Base-by-base conservation (phyloP, 2,888 invertebrate genomes). In the Drosophila antonietae region DNA sequence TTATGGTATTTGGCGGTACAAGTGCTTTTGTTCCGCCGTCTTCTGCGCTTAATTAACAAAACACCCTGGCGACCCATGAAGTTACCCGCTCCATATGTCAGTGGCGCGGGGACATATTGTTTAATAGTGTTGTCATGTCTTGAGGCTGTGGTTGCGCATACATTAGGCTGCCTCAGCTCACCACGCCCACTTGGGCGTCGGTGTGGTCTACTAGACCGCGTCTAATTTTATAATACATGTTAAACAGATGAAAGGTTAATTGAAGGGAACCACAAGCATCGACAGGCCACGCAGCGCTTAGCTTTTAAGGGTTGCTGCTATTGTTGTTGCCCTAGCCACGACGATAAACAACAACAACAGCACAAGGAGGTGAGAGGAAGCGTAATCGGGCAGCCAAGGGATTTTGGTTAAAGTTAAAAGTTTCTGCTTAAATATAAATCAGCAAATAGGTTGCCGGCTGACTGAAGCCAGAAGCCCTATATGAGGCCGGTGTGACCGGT, bases 221-320 rank as follows among this genome's bases (percentile, higher is more conserved):
- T 86, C 84, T 88, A 83, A 88, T 84, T 88, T 86, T 84, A 88
- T 85, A 85, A 85, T 88, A 83, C 88, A 88, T 85, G 89, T 88
- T 88, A 78, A 88, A 80, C 89, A 85, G 88, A 85, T 85, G 85
- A 85, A 85, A 85, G 89, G 85, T 85, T 85, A 85, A 85, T 85
- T 88, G 85, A 89, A 88, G 83, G 73, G 80, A 85, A 85, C 85
- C 85, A 84, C 85, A 85, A 85, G 84, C 78, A 80, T 85, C 85
- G 87, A 88, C 89, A 84, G 71, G 70, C 77, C 82, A 84, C 67
- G 82, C 73, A 72, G 77, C 71, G 73, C 62, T 74, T 83, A 68
- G 86, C 83, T 85, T 78, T 83, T 78, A 83, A 80, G 83, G 83
- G 83, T 81, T 80, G 83, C 60, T 68, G 78, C 80, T 78, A 83